Base-by-base conservation (phyloP, 2,113 vertebrate genomes). In the Gulo gulo region DNA sequence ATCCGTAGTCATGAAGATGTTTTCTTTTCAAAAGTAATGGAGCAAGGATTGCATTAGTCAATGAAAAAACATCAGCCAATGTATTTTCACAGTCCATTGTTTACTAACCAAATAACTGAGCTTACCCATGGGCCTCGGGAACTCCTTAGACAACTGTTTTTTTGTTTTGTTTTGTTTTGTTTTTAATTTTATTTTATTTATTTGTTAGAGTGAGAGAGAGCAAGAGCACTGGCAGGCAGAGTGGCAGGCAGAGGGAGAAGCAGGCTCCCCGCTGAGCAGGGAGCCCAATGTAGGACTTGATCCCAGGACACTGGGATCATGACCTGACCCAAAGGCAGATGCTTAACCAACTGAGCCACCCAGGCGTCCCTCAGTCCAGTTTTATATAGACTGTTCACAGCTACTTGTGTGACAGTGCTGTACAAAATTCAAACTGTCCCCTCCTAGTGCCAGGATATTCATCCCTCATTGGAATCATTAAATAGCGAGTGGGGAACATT, bases 321-420 rank as follows among this genome's bases (percentile, higher is more conserved):
- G n/a, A 63, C 1, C 14, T 0, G 2, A 55, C 8, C 61, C 52
- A 63, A 47, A 10, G 55, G 36, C n/a, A 31, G n/a, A 39, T 21
- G 20, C 20, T 21, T 57, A 16, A 52, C 50, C 50, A 7, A 57
- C 55, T 57, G 20, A 57, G 55, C 21, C 57, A 57, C 57, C 20
- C 57, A 57, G 57, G n/a, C 2, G 69, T 73, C 36, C 10, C 76
- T 69, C 26, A 39, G 90, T 79, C 50, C 65, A 80, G 45, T 80
- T 79, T 39, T 85, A 23, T 5, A 21, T 80, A 82, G 55, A 23
- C 24, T 88, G 21, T 45, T 61, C n/a, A 63, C 16, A 91, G 78
- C 29, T 79, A 36, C 29, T 42, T 5, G 73, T 50, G 31, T 29
- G 39, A 79, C 63, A 85, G n/a, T 67, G 31, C n/a, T 73, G 47